These are phyloP conservation scores for Bombus confusus DNA, from an alignment of 1,140 invertebrate species.

Conservation along the genomic window DNA sequence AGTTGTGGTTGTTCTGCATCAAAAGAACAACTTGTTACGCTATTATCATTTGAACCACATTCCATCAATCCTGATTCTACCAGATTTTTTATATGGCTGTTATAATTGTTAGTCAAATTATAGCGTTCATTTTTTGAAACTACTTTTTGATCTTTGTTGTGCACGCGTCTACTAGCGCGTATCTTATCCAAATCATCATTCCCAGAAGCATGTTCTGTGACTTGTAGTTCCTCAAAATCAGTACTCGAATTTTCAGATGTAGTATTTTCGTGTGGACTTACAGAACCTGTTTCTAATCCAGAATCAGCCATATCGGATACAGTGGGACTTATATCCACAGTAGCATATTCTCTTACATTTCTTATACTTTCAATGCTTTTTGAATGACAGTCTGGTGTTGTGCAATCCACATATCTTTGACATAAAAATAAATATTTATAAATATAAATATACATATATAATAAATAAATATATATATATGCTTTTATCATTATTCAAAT, in stretches of 20 bases:
- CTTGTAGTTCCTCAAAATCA: constrained; percentile 80
- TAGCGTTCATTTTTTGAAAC: constrained; percentile 33
- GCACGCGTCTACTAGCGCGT: constrained; percentile 35
- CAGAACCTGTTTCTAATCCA: constrained; percentile 83
- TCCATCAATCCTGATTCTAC: constrained; percentile 44
- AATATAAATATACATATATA: constrained; percentile 2
- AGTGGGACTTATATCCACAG: constrained; percentile 52
- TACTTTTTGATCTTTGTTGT: constrained; percentile 34
- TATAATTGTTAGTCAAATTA: constrained; percentile 33
- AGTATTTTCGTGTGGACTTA: constrained; percentile 81
- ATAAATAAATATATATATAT: neutral
- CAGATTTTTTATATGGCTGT: constrained; percentile 22
- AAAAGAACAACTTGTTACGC: constrained; percentile 69
- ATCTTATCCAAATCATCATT: constrained; percentile 84
- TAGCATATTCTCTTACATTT: constrained; percentile 48
- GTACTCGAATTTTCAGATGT: constrained; percentile 79
- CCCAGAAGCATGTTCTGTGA: constrained; percentile 87
- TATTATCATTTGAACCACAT: constrained; percentile 48
- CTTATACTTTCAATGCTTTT: neutral
- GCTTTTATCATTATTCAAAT: neutral
- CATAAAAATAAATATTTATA: constrained; percentile 21
- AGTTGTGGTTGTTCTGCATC: constrained; percentile 66
- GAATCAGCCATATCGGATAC: constrained; percentile 83
- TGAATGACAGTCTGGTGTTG: constrained; percentile 22
- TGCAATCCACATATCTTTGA: constrained; percentile 58